Conservation (phyloP, 37 sponge, comb jelly and placozoan species). For the Amphimedon queenslandica region DNA sequence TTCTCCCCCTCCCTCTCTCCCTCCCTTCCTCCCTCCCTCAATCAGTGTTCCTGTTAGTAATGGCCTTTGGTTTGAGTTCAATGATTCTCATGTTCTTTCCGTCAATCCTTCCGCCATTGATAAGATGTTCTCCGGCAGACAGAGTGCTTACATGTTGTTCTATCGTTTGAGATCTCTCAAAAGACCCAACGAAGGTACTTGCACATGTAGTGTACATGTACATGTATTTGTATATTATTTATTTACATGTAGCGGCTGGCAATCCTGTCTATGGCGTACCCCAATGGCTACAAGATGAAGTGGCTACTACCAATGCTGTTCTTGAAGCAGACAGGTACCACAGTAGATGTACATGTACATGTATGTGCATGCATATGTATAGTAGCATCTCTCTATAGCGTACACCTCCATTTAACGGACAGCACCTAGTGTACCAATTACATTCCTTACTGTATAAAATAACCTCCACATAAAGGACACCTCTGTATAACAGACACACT, state of each 20-base stretch:
- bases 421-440: no score
- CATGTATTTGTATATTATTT: not conserved
- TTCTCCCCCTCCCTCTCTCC: not conserved
- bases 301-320: constrained; percentile 14
- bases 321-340: constrained; percentile 56
- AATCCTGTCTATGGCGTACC: constrained; percentile 40
- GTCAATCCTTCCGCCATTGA: constrained; percentile 28
- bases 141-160: constrained; percentile 93
- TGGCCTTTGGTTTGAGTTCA: constrained; percentile 77
- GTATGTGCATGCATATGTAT: not conserved
- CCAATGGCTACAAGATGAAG: constrained; percentile 21
- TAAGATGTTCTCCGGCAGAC: constrained; percentile 75
- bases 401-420: no score
- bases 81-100: constrained; percentile 64
- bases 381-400: no score
- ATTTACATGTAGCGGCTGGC: constrained; percentile 30
- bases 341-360: not conserved
- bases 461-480: no score
- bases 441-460: no score
- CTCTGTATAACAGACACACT: no score
- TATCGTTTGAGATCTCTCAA: constrained; percentile 53
- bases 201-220: not conserved
- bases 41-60: not conserved
- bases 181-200: constrained; percentile 45
- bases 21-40: not conserved